Evolutionary conservation across 23 tunicate genomes (phyloP), one percentile per base, ranked within the genome.

Genomic region (Trididemnum miniatum): DNA sequence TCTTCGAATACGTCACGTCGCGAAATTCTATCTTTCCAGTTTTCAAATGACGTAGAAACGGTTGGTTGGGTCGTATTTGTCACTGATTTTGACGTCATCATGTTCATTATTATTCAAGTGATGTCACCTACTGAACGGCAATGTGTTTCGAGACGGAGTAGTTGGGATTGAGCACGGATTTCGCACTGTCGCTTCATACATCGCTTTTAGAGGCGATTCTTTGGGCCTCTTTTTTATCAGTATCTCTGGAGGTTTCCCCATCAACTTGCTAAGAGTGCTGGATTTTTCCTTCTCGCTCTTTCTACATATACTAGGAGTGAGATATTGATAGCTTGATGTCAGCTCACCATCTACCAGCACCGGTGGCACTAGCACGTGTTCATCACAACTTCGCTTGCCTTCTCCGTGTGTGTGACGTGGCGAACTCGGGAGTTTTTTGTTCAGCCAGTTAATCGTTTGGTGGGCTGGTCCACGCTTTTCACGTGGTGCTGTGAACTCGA

Each of bases 281-380:
- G 84, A 64, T 51, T 35, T 64, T 29, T 63, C 36, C 54, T 80
- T 80, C 74, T 35, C 74, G 20, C 25, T 22, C 5, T 3, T n/a
- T 2, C 31, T 35, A n/a, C 38, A n/a, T 54, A 30, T 33, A 5
- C 5, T 28, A n/a, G 91, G 91, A 7, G 97, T 72, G 35, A 82
- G 65, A 62, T 92, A 92, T 34, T 87, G 91, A 62, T 80, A 92
- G 77, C 83, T 87, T 50, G 78, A 62, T 34, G 66, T 80, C 27
- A 87, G 54, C 83, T 83, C 88, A 9, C 97, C 97, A 50, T 92
- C 97, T 1, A 92, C 74, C 34, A 92, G 39, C 36, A 92, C 97
- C 0, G 97, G 97, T 31, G 97, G 97, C 3, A 57, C 69, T 35
- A 87, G 71, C 23, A 92, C 81, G 73, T 85, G 85, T 0, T 66